Percentiles rank a stretch among this genome's conserved stretches.
Conservation (phyloP, 2,113 vertebrate genomes). For the Martes martes region DNA sequence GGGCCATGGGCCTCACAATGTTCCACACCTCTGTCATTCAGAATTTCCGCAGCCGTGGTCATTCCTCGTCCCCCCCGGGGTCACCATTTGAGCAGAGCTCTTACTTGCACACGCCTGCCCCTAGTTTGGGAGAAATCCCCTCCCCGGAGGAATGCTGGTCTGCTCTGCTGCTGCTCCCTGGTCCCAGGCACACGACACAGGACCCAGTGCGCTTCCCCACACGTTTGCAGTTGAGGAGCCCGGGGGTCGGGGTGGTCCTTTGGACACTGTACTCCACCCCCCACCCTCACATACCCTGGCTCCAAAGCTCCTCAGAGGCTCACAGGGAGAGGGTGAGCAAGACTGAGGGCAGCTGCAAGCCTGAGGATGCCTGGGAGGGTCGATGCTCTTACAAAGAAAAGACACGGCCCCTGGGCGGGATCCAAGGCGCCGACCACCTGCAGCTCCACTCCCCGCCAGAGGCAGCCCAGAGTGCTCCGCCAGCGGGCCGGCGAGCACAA, state of each 20-base stretch:
- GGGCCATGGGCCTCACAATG: background rate
- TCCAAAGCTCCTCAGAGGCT: background rate
- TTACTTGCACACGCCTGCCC: background rate
- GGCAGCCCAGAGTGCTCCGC: background rate
- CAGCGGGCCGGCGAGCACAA: background rate
- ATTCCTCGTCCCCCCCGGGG: background rate
- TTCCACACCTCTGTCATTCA: background rate
- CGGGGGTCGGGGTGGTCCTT: background rate
- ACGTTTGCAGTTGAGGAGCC: background rate
- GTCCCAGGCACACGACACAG: background rate
- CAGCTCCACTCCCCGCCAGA: slow-evolving; percentile 21
- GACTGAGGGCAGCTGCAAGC: slow-evolving; percentile 38
- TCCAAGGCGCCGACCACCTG: slow-evolving; percentile 68
- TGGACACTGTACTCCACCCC: background rate
- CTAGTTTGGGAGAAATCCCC: background rate
- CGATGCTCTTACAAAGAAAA: slow-evolving; percentile 43
- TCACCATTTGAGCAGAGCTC: background rate
- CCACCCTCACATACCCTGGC: background rate
- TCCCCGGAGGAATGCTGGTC: background rate
- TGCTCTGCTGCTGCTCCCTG: background rate
- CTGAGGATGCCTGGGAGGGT: slow-evolving; percentile 26
- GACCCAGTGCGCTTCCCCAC: background rate
- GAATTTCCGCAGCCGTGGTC: background rate
- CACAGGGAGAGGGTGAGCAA: background rate
- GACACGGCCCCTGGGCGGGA: slow-evolving; percentile 34